Evolutionary conservation across 2,888 invertebrate genomes (phyloP).

Genomic region (Masnerella sp.): DNA sequence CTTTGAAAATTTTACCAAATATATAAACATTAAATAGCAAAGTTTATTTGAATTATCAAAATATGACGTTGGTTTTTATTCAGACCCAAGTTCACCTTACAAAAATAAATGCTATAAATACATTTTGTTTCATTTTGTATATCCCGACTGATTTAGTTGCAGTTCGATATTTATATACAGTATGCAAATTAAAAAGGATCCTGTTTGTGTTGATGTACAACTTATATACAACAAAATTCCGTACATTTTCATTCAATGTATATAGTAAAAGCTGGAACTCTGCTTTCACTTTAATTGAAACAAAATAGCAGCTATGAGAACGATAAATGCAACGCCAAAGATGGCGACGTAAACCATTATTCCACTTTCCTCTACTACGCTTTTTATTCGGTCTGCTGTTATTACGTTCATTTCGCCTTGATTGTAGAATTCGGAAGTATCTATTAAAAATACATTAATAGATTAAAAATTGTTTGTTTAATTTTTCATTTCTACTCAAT

Average conservation of each 20-base stretch:
- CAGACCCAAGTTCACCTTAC: constrained; percentile 4
- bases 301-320: constrained; percentile 82
- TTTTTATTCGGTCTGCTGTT: constrained; percentile 79
- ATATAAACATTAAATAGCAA: constrained; percentile 44
- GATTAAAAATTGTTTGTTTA: too few species aligned
- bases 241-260: constrained; percentile 18
- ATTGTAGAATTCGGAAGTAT: constrained; percentile 77
- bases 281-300: constrained; percentile 77
- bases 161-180: background rate
- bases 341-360: constrained; percentile 81
- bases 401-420: constrained; percentile 76
- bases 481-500: too few species aligned
- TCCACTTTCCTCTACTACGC: constrained; percentile 81
- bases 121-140: background rate
- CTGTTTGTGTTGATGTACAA: background rate
- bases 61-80: constrained; percentile 32
- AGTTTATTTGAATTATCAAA: constrained; percentile 45
- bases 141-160: background rate
- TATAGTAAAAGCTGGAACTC: background rate
- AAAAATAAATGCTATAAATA: constrained; percentile 14
- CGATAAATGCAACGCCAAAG: constrained; percentile 82
- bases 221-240: constrained; percentile 17
- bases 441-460: constrained; percentile 64
- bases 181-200: background rate
- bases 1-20: constrained; percentile 54